phyloP scores from a whole-genome alignment of 2,113 vertebrate genomes.

The Anser brachyrhynchus region DNA sequence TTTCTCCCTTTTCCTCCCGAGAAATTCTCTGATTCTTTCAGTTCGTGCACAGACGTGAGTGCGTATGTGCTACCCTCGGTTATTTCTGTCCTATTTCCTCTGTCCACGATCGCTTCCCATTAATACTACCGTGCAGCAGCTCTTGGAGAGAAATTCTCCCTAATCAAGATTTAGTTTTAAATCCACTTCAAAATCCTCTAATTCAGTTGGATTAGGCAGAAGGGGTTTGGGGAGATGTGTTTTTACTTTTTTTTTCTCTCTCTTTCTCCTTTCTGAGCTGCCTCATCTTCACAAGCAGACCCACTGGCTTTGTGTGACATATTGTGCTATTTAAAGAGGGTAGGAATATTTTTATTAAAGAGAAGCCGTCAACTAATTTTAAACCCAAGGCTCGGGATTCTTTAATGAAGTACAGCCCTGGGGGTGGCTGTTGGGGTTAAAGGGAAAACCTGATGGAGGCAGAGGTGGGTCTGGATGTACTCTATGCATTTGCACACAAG shows the following conservation, averaged over 20 bases:
- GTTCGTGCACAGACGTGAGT: conserved; percentile 9
- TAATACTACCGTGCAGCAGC: conserved; percentile 49
- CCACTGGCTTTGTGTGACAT: neutral
- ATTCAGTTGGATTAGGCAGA: conserved; percentile 50
- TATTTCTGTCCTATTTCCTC: conserved; percentile 74
- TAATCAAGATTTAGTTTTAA: conserved; percentile 63
- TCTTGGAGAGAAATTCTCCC: conserved; percentile 57
- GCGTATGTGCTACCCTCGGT: conserved; percentile 49
- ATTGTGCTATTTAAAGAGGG: conserved; percentile 34
- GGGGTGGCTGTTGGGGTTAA: neutral
- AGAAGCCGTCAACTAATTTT: neutral
- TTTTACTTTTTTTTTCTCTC: neutral
- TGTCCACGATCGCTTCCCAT: conserved; percentile 64
- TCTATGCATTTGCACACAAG: rapidly evolving
- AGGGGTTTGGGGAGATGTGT: conserved; percentile 47
- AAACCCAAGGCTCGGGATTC: neutral
- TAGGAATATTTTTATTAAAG: conserved; percentile 43
- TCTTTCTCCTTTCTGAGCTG: neutral
- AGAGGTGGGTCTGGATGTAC: neutral
- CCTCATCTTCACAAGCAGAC: neutral
- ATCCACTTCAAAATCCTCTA: conserved; percentile 60
- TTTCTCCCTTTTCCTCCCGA: neutral
- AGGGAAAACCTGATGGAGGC: neutral
- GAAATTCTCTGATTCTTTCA: neutral
- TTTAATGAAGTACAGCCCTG: neutral